phyloP scores from a whole-genome alignment of 2,797 vertebrate genomes.

The Tympanoctomys barrerae region DNA sequence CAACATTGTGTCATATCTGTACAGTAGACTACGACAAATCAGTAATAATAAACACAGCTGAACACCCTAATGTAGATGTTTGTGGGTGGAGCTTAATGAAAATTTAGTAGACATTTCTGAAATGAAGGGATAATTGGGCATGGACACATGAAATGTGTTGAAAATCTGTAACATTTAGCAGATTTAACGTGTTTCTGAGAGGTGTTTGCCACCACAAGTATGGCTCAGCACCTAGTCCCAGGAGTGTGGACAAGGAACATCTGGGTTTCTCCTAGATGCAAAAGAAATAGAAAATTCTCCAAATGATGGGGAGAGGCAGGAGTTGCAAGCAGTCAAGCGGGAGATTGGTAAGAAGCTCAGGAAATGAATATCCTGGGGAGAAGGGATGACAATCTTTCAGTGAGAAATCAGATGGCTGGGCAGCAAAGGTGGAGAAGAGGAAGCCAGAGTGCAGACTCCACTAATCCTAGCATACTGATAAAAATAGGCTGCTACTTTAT shows the following conservation, averaged over 20 bases:
- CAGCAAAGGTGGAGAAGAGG: rapidly evolving
- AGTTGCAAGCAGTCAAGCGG: too few relatives aligned
- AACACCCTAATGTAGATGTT: too few relatives aligned
- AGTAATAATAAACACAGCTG: not conserved
- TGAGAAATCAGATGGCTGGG: not conserved
- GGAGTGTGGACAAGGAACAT: not conserved
- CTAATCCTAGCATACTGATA: rapidly evolving
- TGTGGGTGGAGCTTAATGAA: not conserved
- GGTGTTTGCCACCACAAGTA: not conserved
- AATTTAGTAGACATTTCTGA: not conserved
- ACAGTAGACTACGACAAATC: not conserved
- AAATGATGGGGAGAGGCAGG: not conserved
- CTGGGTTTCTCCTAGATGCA: not conserved
- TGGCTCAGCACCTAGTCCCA: too few relatives aligned
- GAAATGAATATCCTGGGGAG: too few relatives aligned
- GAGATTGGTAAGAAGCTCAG: too few relatives aligned
- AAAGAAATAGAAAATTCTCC: too few relatives aligned
- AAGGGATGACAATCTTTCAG: rapidly evolving
- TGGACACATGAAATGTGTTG: not conserved
- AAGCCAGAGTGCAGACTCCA: not conserved
- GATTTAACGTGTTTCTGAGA: not conserved
- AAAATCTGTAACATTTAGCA: not conserved
- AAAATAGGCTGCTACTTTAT: not conserved
- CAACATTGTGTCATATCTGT: too few relatives aligned
- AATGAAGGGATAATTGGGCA: too few relatives aligned